Conservation (phyloP, 2,888 invertebrate genomes). For the Hesperia comma region DNA sequence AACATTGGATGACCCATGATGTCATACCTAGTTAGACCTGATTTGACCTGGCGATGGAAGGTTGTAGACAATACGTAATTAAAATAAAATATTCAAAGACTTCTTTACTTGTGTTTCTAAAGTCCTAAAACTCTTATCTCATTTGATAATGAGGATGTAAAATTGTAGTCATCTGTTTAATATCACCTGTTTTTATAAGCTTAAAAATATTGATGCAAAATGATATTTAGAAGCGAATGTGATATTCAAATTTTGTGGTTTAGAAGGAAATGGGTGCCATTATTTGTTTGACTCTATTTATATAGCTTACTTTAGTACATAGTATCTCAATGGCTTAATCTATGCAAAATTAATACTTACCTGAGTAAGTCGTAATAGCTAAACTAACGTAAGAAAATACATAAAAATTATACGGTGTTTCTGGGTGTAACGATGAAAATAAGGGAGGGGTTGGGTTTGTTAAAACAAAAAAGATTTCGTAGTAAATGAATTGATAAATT, state of each 20-base stretch:
- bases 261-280: not conserved
- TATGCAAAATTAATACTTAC: no score
- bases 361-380: no score
- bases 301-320: not conserved
- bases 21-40: slow-evolving; percentile 1
- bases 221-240: not conserved
- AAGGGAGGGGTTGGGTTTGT: no score
- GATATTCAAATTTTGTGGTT: no score
- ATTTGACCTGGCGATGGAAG: not conserved
- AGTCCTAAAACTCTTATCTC: not conserved
- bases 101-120: not conserved
- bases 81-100: slow-evolving; percentile 17
- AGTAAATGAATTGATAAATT: no score
- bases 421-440: no score
- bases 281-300: not conserved
- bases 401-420: no score
- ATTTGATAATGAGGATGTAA: not conserved
- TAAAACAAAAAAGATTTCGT: no score
- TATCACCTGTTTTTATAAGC: not conserved
- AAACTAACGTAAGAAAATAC: no score
- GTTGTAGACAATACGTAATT: not conserved
- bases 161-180: slow-evolving; percentile 11
- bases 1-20: slow-evolving; percentile 11
- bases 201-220: not conserved
- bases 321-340: no score